These are phyloP conservation scores for Listronotus oregonensis DNA, from an alignment of 1,140 invertebrate species.

Conservation along the genomic window DNA sequence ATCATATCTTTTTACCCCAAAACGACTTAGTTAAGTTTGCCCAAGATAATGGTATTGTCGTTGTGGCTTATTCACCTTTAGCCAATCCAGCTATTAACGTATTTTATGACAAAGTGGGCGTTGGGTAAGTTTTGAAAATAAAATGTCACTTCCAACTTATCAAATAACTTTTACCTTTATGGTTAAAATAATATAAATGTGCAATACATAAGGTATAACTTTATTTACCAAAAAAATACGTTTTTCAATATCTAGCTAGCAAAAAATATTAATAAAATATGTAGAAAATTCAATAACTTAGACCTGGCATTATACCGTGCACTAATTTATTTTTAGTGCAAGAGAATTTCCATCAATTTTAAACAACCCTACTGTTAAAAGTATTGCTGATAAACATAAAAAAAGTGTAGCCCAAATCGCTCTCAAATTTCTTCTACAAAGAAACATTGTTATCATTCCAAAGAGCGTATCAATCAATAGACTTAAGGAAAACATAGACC, in stretches of 20 bases:
- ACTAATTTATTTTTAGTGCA: conserved; percentile 51
- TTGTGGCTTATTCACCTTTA: conserved; percentile 85
- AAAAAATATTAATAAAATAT: too few species aligned
- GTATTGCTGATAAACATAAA: conserved; percentile 70
- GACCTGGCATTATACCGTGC: conserved; percentile 20
- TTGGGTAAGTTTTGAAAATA: conserved; percentile 41
- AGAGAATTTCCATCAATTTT: conserved; percentile 69
- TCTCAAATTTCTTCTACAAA: conserved; percentile 75
- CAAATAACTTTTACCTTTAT: too few species aligned
- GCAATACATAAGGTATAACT: too few species aligned
- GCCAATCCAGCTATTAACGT: conserved; percentile 68
- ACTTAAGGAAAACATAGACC: conserved; percentile 67
- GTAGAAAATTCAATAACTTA: not conserved
- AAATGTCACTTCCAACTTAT: not conserved
- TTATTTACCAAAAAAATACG: too few species aligned
- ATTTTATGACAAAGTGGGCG: conserved; percentile 54
- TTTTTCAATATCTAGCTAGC: not conserved
- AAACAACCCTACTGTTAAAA: conserved; percentile 67
- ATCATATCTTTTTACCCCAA: conserved; percentile 84
- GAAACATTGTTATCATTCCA: conserved; percentile 77
- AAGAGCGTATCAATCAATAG: conserved; percentile 78
- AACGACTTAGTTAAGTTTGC: conserved; percentile 75
- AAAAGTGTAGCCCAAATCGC: conserved; percentile 81
- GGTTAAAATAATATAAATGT: too few species aligned
- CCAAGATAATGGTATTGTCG: conserved; percentile 67